Evolutionary conservation across 2,888 invertebrate genomes (phyloP).

Genomic region (Luperina testacea): DNA sequence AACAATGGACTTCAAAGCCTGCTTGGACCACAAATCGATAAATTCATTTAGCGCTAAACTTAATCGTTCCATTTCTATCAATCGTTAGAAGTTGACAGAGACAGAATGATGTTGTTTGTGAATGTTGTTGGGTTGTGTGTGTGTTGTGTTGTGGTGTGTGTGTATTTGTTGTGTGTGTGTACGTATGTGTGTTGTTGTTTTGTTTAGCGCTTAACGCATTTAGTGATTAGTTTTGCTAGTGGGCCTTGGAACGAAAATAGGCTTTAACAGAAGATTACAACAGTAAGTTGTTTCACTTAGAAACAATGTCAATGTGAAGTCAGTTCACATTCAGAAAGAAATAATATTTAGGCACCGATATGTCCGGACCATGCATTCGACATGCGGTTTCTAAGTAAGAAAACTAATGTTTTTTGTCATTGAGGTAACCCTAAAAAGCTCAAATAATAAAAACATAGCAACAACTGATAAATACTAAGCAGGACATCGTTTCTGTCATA

Average conservation of each 20-base stretch:
- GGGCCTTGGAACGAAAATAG: conserved; percentile 20
- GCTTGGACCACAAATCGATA: not conserved
- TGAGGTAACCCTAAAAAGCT: conserved; percentile 57
- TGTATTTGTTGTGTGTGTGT: not conserved
- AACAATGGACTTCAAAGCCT: not conserved
- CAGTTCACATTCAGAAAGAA: conserved; percentile 35
- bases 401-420: conserved; percentile 57
- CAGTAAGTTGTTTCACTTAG: conserved; percentile 52
- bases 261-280: conserved; percentile 25
- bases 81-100: not conserved
- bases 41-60: not conserved
- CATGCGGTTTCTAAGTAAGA: conserved; percentile 64
- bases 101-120: not conserved
- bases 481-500: conserved; percentile 28
- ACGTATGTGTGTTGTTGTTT: not conserved
- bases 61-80: not conserved
- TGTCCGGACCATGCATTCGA: conserved; percentile 50
- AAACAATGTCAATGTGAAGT: conserved; percentile 52
- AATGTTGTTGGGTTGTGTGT: not conserved
- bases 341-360: conserved; percentile 32
- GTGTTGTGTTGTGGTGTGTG: not conserved
- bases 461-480: conserved; percentile 48
- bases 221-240: not conserved
- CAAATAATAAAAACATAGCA: conserved; percentile 59
- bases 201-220: not conserved